Percentiles rank a stretch among this genome's conserved stretches.
phyloP scores from a whole-genome alignment of 2,888 invertebrate genomes.

The Apocheima hispidaria region DNA sequence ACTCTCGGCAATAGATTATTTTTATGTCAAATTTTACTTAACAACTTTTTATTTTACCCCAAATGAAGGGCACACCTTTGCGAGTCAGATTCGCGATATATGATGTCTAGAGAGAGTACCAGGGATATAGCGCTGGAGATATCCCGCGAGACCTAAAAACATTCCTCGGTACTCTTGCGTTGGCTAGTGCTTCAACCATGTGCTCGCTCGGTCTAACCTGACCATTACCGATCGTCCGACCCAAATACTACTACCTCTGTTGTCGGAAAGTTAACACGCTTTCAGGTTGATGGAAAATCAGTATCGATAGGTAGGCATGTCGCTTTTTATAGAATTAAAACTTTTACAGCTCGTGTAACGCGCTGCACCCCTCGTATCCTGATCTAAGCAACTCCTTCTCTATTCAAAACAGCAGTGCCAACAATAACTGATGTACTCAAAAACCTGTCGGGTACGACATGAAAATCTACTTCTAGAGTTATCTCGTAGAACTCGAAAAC shows the following conservation, averaged over 20 bases:
- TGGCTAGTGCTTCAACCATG: neutral
- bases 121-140: constrained; percentile 21
- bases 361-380: too few species aligned
- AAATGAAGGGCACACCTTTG: constrained; percentile 16
- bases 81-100: constrained; percentile 22
- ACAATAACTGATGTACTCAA: constrained; percentile 43
- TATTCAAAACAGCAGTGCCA: constrained; percentile 45
- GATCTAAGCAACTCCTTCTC: too few species aligned
- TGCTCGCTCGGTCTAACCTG: constrained; percentile 1
- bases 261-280: constrained; percentile 15
- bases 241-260: constrained; percentile 3
- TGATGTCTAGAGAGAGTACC: constrained; percentile 26
- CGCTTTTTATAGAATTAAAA: too few species aligned
- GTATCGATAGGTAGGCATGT: constrained; percentile 15
- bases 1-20: constrained; percentile 47
- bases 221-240: neutral
- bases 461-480: too few species aligned
- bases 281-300: constrained; percentile 35
- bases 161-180: neutral
- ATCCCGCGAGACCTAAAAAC: constrained; percentile 2
- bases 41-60: constrained; percentile 39
- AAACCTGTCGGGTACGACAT: too few species aligned
- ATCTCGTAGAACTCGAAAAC: constrained; percentile 41
- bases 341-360: neutral
- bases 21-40: too few species aligned